Conservation (phyloP, 2,888 invertebrate species). For the Polydesmus complanatus region DNA sequence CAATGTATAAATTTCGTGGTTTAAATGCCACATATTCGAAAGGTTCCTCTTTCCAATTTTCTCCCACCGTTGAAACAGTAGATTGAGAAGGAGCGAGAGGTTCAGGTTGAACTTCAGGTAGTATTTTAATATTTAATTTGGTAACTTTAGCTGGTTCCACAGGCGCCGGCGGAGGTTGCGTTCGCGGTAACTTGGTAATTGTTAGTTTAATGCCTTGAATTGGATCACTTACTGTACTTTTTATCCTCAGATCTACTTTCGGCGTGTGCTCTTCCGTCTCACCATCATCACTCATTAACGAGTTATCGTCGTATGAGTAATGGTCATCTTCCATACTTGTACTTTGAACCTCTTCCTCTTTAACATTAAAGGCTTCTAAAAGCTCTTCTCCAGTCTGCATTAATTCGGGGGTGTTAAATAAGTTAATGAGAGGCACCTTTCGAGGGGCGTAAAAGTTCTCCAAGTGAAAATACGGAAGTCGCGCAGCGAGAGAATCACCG, state of each 20-base stretch:
- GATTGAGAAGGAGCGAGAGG: not conserved
- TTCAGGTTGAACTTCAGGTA: conserved; percentile 14
- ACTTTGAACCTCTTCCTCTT: conserved; percentile 23
- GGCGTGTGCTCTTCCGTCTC: conserved; percentile 17
- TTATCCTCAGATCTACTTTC: conserved; percentile 23
- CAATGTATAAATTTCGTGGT: conserved; percentile 4
- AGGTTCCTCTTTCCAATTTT: not conserved
- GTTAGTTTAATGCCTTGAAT: conserved; percentile 32
- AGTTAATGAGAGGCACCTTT: conserved; percentile 22
- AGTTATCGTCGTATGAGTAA: conserved; percentile 20
- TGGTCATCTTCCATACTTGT: conserved; percentile 19
- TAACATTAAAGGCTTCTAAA: conserved; percentile 24
- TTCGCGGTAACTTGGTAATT: conserved; percentile 24
- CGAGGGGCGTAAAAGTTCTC: conserved; percentile 23
- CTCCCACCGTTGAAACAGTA: not conserved
- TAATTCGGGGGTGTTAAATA: conserved; percentile 22
- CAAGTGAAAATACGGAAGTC: conserved; percentile 25
- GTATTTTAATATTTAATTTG: conserved; percentile 17
- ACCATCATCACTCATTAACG: conserved; percentile 19
- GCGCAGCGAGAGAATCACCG: conserved; percentile 29
- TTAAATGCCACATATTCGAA: conserved; percentile 9
- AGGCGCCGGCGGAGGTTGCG: not conserved
- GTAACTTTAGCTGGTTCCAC: conserved; percentile 6
- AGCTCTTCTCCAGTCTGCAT: conserved; percentile 25
- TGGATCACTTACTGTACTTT: conserved; percentile 28